Base-by-base conservation (phyloP, 1,140 invertebrate genomes). In the Halyomorpha halys region DNA sequence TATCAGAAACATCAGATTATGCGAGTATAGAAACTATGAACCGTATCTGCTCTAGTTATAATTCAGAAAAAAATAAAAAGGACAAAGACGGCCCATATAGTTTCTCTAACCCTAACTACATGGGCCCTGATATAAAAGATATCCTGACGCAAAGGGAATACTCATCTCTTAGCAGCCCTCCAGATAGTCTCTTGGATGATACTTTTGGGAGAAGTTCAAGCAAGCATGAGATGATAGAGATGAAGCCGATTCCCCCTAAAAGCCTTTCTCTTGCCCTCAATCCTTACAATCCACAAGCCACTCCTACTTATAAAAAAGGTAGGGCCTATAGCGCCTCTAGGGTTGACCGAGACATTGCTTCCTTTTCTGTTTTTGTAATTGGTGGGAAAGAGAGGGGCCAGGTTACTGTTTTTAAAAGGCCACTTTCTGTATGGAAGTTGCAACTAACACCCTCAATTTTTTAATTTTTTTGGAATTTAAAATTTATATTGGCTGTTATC, bases 1-100 rank as follows among this genome's bases (percentile, higher is more conserved):
- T 79, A 13, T 78, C 78, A 2, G 84, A 86, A 0, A 89, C 86
- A 0, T 88, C 86, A 0, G 86, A 88, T 70, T 89, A 89, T 70
- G 84, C 84, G 25, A 87, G 85, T 69, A 86, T 87, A 44, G 86
- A 86, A 71, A 81, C 82, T 0, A 75, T 83, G 3, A 82, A 82
- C 72, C 77, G 72, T 71, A 73, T 74, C 69, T 82, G 64, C 68
- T 72, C 70, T 65, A 63, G 69, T 65, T 64, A 69, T 63, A 23
- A 73, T 49, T 27, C 74, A 70, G 73, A 77, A 66, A 68, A 79
- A 73, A 70, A 66, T 44, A 60, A 69, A 39, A 71, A 71, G 47
- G 60, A 65, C 11, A 66, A 68, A 60, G 63, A 64, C n/a, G 61
- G 61, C 2, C 68, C 69, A n/a, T 64, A 66, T 23, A 69, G 70